Percentiles rank a stretch among this genome's conserved stretches.
Conservation (phyloP, 2,797 vertebrate genomes). For the Melanotaenia pygmaea region DNA sequence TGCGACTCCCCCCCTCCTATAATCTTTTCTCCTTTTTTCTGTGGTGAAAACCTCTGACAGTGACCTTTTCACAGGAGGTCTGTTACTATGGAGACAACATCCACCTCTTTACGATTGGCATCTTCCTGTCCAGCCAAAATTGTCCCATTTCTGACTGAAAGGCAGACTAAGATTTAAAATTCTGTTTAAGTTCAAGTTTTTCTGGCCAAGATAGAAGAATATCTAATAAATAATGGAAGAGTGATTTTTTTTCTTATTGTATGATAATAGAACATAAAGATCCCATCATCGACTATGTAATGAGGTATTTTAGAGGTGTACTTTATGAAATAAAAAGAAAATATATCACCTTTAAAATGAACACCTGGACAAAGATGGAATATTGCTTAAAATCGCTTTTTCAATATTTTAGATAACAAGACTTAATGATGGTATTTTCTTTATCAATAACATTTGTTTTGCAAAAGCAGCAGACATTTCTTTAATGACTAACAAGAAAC, state of each 20-base stretch:
- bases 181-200: slow-evolving; percentile 10
- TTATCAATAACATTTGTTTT: background rate
- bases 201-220: background rate
- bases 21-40: slow-evolving; percentile 83
- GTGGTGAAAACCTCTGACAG: slow-evolving; percentile 87
- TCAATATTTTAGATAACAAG: background rate
- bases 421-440: background rate
- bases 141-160: slow-evolving; percentile 59
- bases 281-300: background rate
- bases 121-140: slow-evolving; percentile 65
- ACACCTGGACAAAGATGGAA: background rate
- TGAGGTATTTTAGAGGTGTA: background rate
- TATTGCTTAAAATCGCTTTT: background rate
- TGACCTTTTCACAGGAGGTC: slow-evolving; percentile 95
- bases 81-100: slow-evolving; percentile 95
- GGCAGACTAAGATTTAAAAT: slow-evolving; percentile 43
- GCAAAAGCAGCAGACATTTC: background rate
- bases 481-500: background rate
- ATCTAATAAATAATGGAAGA: background rate
- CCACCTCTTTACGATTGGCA: slow-evolving; percentile 65
- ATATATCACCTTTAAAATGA: too few relatives aligned
- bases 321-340: background rate
- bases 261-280: background rate
- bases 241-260: background rate
- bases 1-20: slow-evolving; percentile 53